Evolutionary conservation across 1,140 invertebrate species (phyloP).

Genomic region (Cryptotermes secundus): DNA sequence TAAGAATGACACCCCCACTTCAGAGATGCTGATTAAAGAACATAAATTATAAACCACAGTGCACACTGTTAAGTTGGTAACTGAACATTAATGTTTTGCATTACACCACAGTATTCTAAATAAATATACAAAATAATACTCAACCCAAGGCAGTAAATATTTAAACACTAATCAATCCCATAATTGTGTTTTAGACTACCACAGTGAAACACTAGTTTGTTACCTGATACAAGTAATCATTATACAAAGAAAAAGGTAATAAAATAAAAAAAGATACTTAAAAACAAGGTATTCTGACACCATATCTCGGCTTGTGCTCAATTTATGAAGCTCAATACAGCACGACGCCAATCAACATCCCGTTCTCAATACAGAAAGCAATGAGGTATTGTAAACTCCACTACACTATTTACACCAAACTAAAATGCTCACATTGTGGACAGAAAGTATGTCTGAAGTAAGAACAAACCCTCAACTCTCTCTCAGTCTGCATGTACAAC

Average conservation of each 20-base stretch:
- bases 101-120: neutral
- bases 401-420: neutral
- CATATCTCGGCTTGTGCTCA: neutral
- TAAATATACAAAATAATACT: conserved; percentile 13
- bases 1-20: neutral
- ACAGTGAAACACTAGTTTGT: neutral
- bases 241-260: neutral
- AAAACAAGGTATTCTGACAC: neutral
- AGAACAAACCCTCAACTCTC: neutral
- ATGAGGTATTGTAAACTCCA: neutral
- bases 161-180: neutral
- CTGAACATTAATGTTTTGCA: neutral
- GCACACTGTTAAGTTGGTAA: neutral
- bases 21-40: neutral
- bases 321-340: neutral
- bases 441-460: neutral
- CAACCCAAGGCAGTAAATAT: conserved; percentile 5
- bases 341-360: neutral
- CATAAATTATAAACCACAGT: too few species aligned
- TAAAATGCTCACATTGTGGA: neutral
- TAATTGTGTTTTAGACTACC: neutral
- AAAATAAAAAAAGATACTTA: neutral
- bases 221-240: neutral
- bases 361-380: neutral
- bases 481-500: neutral